These are phyloP conservation scores for Chrysotoxum bicinctum DNA, from an alignment of 2,888 invertebrate species.

Conservation along the genomic window DNA sequence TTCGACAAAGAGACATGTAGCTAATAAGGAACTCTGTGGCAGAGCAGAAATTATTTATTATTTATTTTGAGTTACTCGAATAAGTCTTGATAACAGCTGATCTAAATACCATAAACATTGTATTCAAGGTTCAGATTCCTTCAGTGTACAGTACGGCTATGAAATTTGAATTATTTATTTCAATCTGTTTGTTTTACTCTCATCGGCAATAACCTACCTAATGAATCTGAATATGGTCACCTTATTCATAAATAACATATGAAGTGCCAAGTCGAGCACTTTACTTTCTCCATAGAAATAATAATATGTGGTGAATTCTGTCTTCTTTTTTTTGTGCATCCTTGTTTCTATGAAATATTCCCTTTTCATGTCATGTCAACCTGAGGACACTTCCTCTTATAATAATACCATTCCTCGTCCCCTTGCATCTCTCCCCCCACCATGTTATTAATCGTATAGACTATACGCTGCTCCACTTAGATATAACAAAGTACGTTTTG, in stretches of 20 bases:
- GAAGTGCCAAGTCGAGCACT: conserved; percentile 48
- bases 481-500: conserved; percentile 63
- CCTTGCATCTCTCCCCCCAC: background rate
- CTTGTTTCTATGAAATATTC: conserved; percentile 46
- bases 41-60: too few species aligned
- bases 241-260: conserved; percentile 22
- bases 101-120: too few species aligned
- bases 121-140: too few species aligned
- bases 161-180: too few species aligned
- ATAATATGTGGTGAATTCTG: background rate
- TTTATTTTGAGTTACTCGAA: too few species aligned
- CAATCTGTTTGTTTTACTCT: too few species aligned
- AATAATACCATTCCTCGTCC: conserved; percentile 7
- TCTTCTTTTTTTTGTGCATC: conserved; percentile 12
- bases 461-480: conserved; percentile 54
- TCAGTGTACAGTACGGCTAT: too few species aligned
- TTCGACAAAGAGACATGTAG: too few species aligned
- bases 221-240: background rate
- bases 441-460: conserved; percentile 40
- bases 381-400: conserved; percentile 28
- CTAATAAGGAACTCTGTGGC: too few species aligned
- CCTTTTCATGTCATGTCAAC: conserved; percentile 55
- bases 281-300: conserved; percentile 10
- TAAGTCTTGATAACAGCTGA: too few species aligned
- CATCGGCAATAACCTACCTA: too few species aligned